Percentiles rank a stretch among this genome's conserved stretches.
phyloP scores from a whole-genome alignment of 1,140 invertebrate genomes.

The Drosophila trapezifrons region DNA sequence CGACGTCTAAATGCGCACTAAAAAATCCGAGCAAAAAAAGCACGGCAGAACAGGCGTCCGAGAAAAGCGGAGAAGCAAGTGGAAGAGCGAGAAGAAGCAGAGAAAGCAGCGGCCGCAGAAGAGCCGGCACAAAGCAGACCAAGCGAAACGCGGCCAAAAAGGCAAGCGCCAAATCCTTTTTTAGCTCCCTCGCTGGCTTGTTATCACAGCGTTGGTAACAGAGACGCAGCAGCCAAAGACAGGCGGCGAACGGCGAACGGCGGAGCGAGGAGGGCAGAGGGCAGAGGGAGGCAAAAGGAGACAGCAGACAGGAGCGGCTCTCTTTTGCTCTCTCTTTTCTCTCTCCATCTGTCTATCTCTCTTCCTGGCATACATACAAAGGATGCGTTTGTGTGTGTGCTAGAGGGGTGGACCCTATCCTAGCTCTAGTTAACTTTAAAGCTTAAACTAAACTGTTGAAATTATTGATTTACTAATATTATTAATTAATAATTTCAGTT shows the following conservation, averaged over 20 bases:
- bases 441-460: no score
- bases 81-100: constrained; percentile 18
- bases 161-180: constrained; percentile 39
- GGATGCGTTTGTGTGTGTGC: constrained; percentile 1
- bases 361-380: constrained; percentile 15
- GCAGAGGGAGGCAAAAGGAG: background rate
- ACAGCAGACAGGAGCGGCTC: constrained; percentile 15
- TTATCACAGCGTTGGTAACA: constrained; percentile 69
- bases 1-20: constrained; percentile 80
- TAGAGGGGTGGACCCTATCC: constrained; percentile 6
- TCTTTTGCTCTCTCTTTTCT: constrained; percentile 32
- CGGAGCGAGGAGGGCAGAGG: background rate
- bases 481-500: no score
- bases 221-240: constrained; percentile 70
- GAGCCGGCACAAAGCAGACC: constrained; percentile 58
- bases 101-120: constrained; percentile 11
- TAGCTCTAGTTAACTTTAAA: background rate
- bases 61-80: constrained; percentile 18
- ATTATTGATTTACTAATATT: no score
- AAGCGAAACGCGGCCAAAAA: constrained; percentile 43
- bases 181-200: constrained; percentile 32
- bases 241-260: constrained; percentile 41
- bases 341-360: background rate
- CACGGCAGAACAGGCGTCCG: constrained; percentile 32
- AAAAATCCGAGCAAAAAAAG: constrained; percentile 50